Evolutionary conservation across 2,797 vertebrate species (phyloP).

Genomic region (Somateria mollissima): DNA sequence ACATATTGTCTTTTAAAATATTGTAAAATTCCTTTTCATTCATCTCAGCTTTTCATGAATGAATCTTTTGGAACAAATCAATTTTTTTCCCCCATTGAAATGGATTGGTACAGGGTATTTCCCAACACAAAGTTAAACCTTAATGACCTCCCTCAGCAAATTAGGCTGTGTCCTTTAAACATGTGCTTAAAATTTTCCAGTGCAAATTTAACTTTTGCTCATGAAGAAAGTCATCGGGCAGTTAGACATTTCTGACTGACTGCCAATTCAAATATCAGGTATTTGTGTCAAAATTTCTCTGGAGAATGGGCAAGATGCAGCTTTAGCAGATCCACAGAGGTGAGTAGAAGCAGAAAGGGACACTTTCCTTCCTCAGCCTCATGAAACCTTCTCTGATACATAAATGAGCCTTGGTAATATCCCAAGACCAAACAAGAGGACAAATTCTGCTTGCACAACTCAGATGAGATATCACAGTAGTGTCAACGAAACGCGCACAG

Average conservation of each 20-base stretch:
- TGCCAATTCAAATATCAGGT: background rate
- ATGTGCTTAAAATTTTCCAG: background rate
- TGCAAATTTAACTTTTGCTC: slow-evolving; percentile 17
- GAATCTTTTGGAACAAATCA: background rate
- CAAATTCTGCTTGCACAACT: background rate
- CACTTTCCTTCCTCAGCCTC: background rate
- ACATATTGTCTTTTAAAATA: background rate
- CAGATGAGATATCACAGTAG: background rate
- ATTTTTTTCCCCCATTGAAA: slow-evolving; percentile 4
- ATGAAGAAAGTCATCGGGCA: background rate
- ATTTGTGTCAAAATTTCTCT: background rate
- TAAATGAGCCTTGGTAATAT: background rate
- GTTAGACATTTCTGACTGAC: background rate
- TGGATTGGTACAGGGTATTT: slow-evolving; percentile 10
- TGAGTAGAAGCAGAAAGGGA: background rate
- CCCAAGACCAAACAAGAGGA: background rate
- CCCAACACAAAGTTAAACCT: slow-evolving; percentile 9
- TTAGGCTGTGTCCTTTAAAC: background rate
- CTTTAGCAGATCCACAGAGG: background rate
- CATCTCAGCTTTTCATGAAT: slow-evolving; percentile 45
- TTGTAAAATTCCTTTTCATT: background rate
- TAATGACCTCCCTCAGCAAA: slow-evolving; percentile 30
- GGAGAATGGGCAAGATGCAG: background rate
- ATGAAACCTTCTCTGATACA: background rate
- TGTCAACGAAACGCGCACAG: background rate